Base-by-base conservation (phyloP, 2,888 invertebrate species). In the Andrena haemorrhoa region DNA sequence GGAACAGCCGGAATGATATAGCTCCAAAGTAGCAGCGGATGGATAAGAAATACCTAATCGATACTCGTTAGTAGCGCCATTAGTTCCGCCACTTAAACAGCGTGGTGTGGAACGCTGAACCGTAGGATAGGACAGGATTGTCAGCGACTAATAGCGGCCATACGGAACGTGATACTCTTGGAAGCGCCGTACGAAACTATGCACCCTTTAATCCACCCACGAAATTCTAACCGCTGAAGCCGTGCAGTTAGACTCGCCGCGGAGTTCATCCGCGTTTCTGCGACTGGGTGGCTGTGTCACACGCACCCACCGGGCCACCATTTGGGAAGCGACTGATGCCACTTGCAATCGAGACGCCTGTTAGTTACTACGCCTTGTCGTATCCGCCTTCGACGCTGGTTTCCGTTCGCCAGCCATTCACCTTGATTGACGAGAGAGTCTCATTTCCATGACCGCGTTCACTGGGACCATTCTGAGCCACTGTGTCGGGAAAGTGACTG, bases 341-440 rank as follows among this genome's bases (percentile, higher is more conserved):
- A 47, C 60, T 70, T 33, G 69, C 74, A 53, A 80, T 74, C 81
- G 74, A 81, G 53, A 74, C 47, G 41, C 53, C 65, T 74, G 81
- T 74, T 81, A 80, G 80, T 80, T 81, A 81, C 82, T 53, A 60
- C 23, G 64, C 47, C 65, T 74, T 35, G 64, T 41, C 58, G 74
- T 66, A 56, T 61, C 51, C 53, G 51, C 70, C 51, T 64, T 23
- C 56, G 68, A 26, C 31, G 64, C 12, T 20, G 26, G 64, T 65
- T 53, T 49, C 74, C 72, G 51, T 72, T 68, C 20, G 10, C 16
- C 23, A 81, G 74, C 41, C 60, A 69, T 65, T 70, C 51, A 35
- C 35, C 68, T 65, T 56, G 74, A 81, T 81, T 56, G 81, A 81
- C 74, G 60, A 33, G 49, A 58, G 51, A 23, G 66, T 81, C 74